Evolutionary conservation across 23 tunicate genomes (phyloP).

Genomic region (Botrylloides violaceus): DNA sequence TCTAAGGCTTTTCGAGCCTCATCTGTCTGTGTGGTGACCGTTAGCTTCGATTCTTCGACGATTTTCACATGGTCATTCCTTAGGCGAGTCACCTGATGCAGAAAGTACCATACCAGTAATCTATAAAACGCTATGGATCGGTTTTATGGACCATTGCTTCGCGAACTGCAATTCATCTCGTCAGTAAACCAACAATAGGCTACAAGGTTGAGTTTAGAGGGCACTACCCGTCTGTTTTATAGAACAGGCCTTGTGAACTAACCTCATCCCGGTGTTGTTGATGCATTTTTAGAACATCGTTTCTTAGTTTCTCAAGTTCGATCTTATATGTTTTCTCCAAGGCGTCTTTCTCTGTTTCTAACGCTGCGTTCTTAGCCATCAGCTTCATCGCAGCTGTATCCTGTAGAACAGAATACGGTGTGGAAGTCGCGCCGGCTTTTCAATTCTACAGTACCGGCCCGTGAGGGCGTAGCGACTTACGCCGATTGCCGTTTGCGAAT

Average conservation of each 20-base stretch:
- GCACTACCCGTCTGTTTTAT: no score
- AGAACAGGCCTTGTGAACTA: background rate
- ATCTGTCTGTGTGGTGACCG: slow-evolving; percentile 18
- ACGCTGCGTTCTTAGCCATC: slow-evolving; percentile 19
- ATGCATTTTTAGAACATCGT: slow-evolving; percentile 32
- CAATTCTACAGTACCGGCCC: no score
- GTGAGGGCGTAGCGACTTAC: no score
- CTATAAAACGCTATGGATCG: no score
- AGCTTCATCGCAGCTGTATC: slow-evolving; percentile 25
- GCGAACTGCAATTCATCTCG: no score
- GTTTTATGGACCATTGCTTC: no score
- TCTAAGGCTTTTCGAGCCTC: slow-evolving; percentile 32
- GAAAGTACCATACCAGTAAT: background rate
- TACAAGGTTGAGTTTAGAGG: no score
- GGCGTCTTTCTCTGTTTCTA: slow-evolving; percentile 17
- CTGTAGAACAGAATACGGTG: slow-evolving; percentile 19
- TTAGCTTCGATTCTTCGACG: slow-evolving; percentile 6
- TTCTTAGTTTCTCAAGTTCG: slow-evolving; percentile 34
- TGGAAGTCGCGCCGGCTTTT: no score
- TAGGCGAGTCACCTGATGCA: slow-evolving; percentile 14
- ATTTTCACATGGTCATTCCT: slow-evolving; percentile 12
- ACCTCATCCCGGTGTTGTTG: slow-evolving; percentile 42
- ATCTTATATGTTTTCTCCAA: slow-evolving; percentile 18
- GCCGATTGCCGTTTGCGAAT: no score
- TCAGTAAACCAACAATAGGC: no score